phyloP scores from a whole-genome alignment of 2,888 invertebrate species.

The Drosophila niveifrons region DNA sequence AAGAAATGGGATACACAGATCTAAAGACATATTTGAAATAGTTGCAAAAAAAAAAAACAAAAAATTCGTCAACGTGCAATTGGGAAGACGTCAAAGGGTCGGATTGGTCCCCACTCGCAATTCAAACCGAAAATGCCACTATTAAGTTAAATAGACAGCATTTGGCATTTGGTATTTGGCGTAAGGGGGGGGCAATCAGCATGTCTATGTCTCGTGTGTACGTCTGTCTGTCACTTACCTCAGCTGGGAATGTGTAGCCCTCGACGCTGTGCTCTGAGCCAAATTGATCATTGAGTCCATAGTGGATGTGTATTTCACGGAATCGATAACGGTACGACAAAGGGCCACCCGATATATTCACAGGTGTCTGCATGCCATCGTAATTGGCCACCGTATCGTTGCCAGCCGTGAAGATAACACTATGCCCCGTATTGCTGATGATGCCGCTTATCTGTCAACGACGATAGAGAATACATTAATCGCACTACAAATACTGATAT shows the following conservation, averaged over 20 bases:
- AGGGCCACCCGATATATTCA: constrained; percentile 98
- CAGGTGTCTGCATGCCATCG: constrained; percentile 87
- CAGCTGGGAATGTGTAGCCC: constrained; percentile 98
- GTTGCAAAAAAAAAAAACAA: no score
- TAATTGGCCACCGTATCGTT: constrained; percentile 89
- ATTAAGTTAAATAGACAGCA: constrained; percentile 8
- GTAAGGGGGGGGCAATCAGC: neutral
- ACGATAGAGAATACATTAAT: no score
- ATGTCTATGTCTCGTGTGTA: neutral
- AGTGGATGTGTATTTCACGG: constrained; percentile 97
- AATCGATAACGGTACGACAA: constrained; percentile 98
- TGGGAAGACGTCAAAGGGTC: neutral
- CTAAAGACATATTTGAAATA: neutral
- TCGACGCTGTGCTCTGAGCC: constrained; percentile 99
- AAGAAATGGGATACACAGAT: neutral
- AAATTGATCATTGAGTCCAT: constrained; percentile 94
- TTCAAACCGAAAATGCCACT: neutral
- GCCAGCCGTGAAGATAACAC: constrained; percentile 95
- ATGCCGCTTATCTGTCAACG: constrained; percentile 92
- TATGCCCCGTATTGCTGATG: constrained; percentile 97
- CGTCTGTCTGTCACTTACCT: constrained; percentile 88
- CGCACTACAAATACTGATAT: no score
- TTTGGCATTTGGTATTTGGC: neutral
- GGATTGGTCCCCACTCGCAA: neutral
- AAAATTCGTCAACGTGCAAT: constrained; percentile 2